Evolutionary conservation across 2,113 vertebrate genomes (phyloP), one percentile per base, ranked within the genome.

Genomic region (Eulacestoma nigropectus): DNA sequence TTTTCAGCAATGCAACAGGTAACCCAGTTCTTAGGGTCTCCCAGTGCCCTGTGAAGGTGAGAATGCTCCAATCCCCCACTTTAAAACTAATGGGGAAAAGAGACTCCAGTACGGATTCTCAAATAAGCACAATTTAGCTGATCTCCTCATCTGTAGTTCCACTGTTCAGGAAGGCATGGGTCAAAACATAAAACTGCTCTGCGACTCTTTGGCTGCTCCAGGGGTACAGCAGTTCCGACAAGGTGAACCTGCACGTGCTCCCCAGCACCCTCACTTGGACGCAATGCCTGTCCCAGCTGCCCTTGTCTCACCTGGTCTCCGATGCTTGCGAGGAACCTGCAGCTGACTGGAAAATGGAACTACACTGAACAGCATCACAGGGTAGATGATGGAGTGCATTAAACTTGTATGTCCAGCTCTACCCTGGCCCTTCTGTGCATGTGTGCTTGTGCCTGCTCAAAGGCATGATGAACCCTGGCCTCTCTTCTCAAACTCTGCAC

Each of bases 281-380:
- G 29, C 29, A 7, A 32, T 13, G 32, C 19, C 52, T 9, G 1
- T 27, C 32, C 64, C 30, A 33, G n/a, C 0, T 1, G 41, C 29
- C 22, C 52, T 49, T 10, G 32, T 9, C 37, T 70, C 75, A 21
- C 9, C 4, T 4, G 10, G 11, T 11, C 32, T 23, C 42, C 0
- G 0, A 14, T 6, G 46, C n/a, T 33, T 23, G 25, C 13, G 17
- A 20, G 39, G 53, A 91, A 37, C 32, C 42, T n/a, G 18, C 16
- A 72, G 33, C 39, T 79, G 39, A 29, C 56, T 29, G 47, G 33
- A 25, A 94, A 32, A 33, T 6, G 14, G 16, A 26, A 30, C 70
- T 33, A 11, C 4, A 37, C 9, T 2, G 22, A 77, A 62, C 20
- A 69, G 16, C 16, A 8, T 37, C 35, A 27, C 16, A 32, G 60